Evolutionary conservation across 2,888 invertebrate genomes (phyloP).

Genomic region (Philonicus albiceps): DNA sequence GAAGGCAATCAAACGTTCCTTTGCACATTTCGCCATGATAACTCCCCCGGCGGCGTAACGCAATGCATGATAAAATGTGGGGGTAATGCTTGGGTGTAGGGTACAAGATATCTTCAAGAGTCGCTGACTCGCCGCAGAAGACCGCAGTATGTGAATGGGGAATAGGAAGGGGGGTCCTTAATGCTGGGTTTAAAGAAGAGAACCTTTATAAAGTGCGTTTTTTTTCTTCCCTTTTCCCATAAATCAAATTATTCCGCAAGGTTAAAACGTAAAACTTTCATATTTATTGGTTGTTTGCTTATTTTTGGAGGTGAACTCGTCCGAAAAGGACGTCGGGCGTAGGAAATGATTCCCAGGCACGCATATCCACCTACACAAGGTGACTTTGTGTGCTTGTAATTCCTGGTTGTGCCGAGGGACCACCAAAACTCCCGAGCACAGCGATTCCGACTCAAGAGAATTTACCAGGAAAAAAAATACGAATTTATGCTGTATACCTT

Average conservation of each 20-base stretch:
- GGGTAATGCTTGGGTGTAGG: neutral
- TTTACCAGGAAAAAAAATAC: constrained; percentile 3
- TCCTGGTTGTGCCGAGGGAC: neutral
- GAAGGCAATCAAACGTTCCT: constrained; percentile 19
- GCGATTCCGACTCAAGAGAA: neutral
- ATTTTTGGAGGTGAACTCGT: constrained; percentile 16
- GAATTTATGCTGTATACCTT: constrained; percentile 16
- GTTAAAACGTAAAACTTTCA: constrained; percentile 7
- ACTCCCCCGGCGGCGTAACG: neutral
- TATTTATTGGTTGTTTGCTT: constrained; percentile 27
- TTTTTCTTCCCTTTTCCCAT: neutral
- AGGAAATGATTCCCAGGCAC: constrained; percentile 2
- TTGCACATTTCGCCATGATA: neutral
- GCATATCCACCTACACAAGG: neutral
- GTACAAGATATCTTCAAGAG: neutral
- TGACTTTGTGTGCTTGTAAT: neutral
- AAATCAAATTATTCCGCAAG: constrained; percentile 25
- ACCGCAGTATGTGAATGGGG: neutral
- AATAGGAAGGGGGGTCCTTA: neutral
- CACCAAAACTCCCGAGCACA: neutral
- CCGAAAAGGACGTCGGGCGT: neutral
- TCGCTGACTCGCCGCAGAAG: neutral
- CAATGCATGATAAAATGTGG: neutral
- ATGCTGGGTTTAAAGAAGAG: constrained; percentile 10
- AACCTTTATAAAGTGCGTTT: neutral